Evolutionary conservation across 2,888 invertebrate genomes (phyloP), one percentile per base, ranked within the genome.

Genomic region (Ophioninae sp.): DNA sequence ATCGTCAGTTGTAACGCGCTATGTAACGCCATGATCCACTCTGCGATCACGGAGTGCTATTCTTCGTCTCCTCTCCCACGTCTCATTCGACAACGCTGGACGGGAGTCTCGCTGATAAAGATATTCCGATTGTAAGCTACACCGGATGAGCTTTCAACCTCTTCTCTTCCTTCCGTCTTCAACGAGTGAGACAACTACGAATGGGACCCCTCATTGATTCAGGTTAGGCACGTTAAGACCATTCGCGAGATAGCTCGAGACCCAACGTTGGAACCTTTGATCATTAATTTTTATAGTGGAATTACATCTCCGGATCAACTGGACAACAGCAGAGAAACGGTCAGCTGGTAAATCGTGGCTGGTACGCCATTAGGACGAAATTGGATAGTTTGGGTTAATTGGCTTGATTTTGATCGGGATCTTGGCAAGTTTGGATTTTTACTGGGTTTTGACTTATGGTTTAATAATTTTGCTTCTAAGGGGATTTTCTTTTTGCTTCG

Each of bases 201-300:
- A 85, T 81, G 69, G 78, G 82, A 80, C 61, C 75, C 67, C 44
- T 20, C 81, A 87, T 90, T 90, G 87, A 85, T 87, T 89, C 90
- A 90, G 90, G 90, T 90, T 90, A 90, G 88, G 88, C 88, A 88
- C 87, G 75, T 79, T 77, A 75, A 37, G n/a, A 2, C 17, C 17
- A 39, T 37, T 39, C 37, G 17, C 30, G 62, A 6, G 2, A 37
- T 13, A 30, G 62, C 13, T 62, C 5, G 13, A 6, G 37, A 62
- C 3, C 20, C 20, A 30, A 30, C 59, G 21, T 59, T 21, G 59
- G 20, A 2, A 59, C 13, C 20, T 59, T 13, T 50, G 0, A 50
- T 3, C 30, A 30, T 50, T 50, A 6, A 6, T 41, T 50, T 50
- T 50, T 2, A 10, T 50, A 50, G 13, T 13, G 17, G 50, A 10